phyloP scores from a whole-genome alignment of 2,797 vertebrate species.

The Falco naumanni region DNA sequence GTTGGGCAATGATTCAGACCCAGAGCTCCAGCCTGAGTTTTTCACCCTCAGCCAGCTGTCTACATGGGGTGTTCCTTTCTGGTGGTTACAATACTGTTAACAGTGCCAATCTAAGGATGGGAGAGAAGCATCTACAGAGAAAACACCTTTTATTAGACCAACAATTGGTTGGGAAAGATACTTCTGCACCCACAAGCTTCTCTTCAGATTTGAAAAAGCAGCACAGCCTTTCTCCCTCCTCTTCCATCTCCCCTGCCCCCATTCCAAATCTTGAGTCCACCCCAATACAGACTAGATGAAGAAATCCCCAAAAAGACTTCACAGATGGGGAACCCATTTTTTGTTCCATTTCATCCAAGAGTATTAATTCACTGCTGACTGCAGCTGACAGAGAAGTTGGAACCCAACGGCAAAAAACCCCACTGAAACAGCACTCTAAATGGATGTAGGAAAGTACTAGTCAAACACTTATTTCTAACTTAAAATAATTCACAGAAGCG shows the following conservation, averaged over 20 bases:
- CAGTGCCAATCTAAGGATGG: background rate
- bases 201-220: background rate
- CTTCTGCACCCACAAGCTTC: background rate
- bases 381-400: conserved; percentile 31
- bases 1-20: background rate
- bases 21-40: background rate
- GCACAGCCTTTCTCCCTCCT: background rate
- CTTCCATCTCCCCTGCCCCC: background rate
- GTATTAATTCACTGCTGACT: conserved; percentile 30
- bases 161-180: background rate
- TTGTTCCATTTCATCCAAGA: background rate
- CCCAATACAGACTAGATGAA: background rate
- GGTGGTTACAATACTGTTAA: background rate
- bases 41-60: background rate
- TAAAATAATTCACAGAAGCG: background rate
- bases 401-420: background rate
- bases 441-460: background rate
- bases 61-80: background rate
- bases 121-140: background rate
- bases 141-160: background rate
- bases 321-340: background rate
- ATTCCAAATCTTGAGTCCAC: background rate
- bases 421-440: background rate
- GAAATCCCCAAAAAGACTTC: background rate
- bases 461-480: background rate